These are phyloP conservation scores for Disparrhopalites patrizii DNA, from an alignment of 2,888 invertebrate species.

Conservation along the genomic window DNA sequence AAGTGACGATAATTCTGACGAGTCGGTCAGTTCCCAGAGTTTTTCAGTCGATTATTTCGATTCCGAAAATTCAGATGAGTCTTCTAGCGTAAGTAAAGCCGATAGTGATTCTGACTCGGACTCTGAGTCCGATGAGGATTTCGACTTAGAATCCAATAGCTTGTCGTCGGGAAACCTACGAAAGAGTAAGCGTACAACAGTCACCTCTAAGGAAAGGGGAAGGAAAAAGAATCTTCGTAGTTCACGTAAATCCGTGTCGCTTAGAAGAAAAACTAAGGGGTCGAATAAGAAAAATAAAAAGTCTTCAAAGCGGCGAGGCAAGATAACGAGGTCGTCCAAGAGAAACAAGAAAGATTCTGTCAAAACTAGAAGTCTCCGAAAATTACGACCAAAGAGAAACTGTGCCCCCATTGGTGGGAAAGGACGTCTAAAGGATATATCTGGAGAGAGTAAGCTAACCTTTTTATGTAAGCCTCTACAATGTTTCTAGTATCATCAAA, in stretches of 20 bases:
- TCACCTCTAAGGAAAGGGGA: constrained; percentile 8
- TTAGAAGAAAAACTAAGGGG: constrained; percentile 11
- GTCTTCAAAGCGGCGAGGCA: neutral
- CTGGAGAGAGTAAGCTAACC: constrained; percentile 48
- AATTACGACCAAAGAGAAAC: constrained; percentile 45
- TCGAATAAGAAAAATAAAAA: constrained; percentile 19
- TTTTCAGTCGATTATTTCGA: constrained; percentile 28
- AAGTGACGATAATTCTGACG: constrained; percentile 18
- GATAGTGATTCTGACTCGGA: constrained; percentile 34
- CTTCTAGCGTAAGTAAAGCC: constrained; percentile 5
- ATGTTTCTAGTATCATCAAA: no score
- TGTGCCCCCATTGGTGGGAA: constrained; percentile 41
- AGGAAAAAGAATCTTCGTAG: constrained; percentile 14
- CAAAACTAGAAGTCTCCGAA: constrained; percentile 25
- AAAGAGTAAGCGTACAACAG: constrained; percentile 16
- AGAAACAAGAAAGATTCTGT: constrained; percentile 3
- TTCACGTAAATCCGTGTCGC: constrained; percentile 14
- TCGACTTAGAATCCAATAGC: constrained; percentile 22
- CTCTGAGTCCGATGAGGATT: constrained; percentile 21
- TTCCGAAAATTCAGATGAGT: constrained; percentile 19
- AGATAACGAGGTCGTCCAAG: constrained; percentile 12
- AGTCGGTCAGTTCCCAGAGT: constrained; percentile 23
- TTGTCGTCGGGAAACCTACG: constrained; percentile 18
- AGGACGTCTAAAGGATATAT: constrained; percentile 45
- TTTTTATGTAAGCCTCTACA: no score